phyloP scores from a whole-genome alignment of 1,140 invertebrate species.

The Helicoverpa armigera region DNA sequence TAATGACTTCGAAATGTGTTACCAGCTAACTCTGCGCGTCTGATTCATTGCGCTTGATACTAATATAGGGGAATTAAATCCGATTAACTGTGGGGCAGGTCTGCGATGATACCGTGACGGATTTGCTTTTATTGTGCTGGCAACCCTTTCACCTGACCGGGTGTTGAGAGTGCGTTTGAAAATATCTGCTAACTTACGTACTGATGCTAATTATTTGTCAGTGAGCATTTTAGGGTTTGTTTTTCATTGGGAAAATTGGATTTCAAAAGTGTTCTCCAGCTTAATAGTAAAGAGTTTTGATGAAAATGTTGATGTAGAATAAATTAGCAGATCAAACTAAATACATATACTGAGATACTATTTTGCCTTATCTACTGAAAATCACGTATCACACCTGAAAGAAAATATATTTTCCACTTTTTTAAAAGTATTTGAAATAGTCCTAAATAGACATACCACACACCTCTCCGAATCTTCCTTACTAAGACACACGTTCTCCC shows the following conservation, averaged over 20 bases:
- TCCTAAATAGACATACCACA: background rate
- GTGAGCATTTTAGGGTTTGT: conserved; percentile 6
- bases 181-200: conserved; percentile 22
- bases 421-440: background rate
- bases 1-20: conserved; percentile 1
- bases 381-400: background rate
- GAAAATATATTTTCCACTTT: background rate
- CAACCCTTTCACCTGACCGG: conserved; percentile 32
- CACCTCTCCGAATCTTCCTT: background rate
- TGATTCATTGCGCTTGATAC: conserved; percentile 40
- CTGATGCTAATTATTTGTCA: conserved; percentile 3
- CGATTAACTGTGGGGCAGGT: conserved; percentile 53
- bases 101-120: conserved; percentile 38
- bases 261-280: background rate
- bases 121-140: conserved; percentile 47
- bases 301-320: background rate
- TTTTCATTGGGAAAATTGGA: background rate
- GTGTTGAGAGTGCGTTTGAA: conserved; percentile 16
- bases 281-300: background rate
- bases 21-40: background rate
- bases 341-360: no score
- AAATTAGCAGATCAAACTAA: background rate
- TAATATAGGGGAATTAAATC: conserved; percentile 59
- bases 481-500: conserved; percentile 19
- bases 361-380: no score